These are phyloP conservation scores for Tetrax tetrax DNA, from an alignment of 2,113 vertebrate species.

Conservation along the genomic window DNA sequence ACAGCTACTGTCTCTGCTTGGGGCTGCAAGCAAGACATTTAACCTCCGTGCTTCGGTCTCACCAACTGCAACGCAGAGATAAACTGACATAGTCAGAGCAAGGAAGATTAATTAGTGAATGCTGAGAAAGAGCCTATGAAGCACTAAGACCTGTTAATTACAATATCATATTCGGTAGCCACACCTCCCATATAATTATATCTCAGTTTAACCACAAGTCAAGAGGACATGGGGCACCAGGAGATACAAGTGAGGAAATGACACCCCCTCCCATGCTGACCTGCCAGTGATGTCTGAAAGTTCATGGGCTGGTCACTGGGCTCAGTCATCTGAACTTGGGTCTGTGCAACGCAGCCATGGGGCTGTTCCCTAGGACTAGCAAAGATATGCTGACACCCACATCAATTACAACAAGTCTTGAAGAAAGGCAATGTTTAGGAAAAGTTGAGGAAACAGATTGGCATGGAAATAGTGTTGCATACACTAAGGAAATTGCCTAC, in stretches of 20 bases:
- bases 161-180: background rate
- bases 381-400: background rate
- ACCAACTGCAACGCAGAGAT: background rate
- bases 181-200: conserved; percentile 17
- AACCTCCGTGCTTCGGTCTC: background rate
- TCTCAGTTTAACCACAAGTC: background rate
- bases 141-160: background rate
- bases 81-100: background rate
- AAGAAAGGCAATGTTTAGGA: background rate
- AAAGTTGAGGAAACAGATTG: background rate
- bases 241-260: background rate
- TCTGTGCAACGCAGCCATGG: background rate
- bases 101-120: background rate
- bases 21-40: background rate
- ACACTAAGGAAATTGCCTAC: accelerated
- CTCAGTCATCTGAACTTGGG: background rate
- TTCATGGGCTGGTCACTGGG: background rate
- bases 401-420: background rate
- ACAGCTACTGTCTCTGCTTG: background rate
- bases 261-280: accelerated
- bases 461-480: background rate
- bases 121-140: background rate
- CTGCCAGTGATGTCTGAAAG: accelerated
- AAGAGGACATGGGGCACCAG: background rate
- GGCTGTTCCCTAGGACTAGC: background rate